These are phyloP conservation scores for Agrotis segetum DNA, from an alignment of 2,888 invertebrate genomes.

Conservation along the genomic window DNA sequence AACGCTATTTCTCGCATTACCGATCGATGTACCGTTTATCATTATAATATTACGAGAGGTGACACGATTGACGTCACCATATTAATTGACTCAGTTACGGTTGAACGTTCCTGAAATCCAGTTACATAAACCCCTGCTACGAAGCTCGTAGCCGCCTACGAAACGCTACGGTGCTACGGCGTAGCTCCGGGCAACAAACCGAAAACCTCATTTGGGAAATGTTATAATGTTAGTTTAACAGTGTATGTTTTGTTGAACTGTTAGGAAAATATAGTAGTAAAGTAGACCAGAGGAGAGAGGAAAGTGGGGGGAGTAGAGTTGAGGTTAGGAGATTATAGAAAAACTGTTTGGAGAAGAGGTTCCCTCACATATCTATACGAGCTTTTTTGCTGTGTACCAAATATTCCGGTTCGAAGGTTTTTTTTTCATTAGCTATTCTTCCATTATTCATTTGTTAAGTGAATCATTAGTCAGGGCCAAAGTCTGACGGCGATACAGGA, in stretches of 20 bases:
- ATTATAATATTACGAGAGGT: constrained; percentile 45
- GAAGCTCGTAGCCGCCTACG: constrained; percentile 48
- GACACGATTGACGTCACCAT: constrained; percentile 53
- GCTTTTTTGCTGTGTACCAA: too few species aligned
- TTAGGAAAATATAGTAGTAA: constrained; percentile 2
- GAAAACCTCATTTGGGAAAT: constrained; percentile 36
- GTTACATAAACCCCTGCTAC: constrained; percentile 65
- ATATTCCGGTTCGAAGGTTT: too few species aligned
- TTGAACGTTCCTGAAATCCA: constrained; percentile 61
- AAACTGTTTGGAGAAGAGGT: background rate
- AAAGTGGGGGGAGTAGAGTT: too few species aligned
- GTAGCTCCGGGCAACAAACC: constrained; percentile 51
- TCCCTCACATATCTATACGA: too few species aligned
- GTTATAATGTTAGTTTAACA: constrained; percentile 20
- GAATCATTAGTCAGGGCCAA: too few species aligned
- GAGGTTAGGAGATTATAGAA: background rate
- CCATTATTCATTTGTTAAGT: too few species aligned
- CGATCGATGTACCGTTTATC: constrained; percentile 36
- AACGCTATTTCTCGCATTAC: constrained; percentile 18
- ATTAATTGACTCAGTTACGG: constrained; percentile 63
- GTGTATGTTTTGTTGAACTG: constrained; percentile 14
- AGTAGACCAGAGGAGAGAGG: background rate
- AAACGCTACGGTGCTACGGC: constrained; percentile 57
- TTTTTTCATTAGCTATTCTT: too few species aligned
- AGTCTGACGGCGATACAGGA: too few species aligned